These are phyloP conservation scores for Macrotis lagotis DNA, from an alignment of 2,113 vertebrate genomes.

Conservation along the genomic window DNA sequence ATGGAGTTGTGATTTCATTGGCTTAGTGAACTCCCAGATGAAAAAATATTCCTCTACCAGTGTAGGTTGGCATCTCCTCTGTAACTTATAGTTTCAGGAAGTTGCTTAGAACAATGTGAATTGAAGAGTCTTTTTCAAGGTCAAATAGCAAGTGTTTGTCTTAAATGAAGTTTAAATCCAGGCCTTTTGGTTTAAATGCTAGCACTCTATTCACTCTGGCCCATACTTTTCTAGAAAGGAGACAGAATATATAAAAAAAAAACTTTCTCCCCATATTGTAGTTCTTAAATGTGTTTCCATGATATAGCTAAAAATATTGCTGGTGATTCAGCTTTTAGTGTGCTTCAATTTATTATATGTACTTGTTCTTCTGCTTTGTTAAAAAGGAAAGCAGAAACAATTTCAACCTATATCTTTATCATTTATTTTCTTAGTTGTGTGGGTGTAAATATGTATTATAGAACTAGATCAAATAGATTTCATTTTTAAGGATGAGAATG, in stretches of 20 bases:
- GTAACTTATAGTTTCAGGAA: background rate
- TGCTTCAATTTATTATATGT: background rate
- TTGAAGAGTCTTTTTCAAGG: background rate
- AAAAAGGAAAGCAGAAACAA: background rate
- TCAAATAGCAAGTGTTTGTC: background rate
- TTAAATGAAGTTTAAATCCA: background rate
- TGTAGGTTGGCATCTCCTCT: background rate
- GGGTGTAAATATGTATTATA: background rate
- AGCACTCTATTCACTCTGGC: background rate
- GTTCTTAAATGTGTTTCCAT: background rate
- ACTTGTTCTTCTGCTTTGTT: background rate
- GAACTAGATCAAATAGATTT: background rate
- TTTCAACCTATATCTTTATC: background rate
- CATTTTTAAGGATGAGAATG: background rate
- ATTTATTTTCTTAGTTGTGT: background rate
- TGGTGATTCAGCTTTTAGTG: background rate
- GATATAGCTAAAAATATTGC: background rate
- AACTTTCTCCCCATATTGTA: background rate
- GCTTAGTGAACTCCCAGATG: background rate
- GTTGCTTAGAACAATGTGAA: background rate
- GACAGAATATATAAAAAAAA: background rate
- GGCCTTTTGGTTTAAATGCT: background rate
- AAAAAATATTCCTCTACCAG: background rate
- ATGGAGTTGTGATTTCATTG: background rate
- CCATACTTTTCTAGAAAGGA: background rate